Evolutionary conservation across 1,140 invertebrate genomes (phyloP), one percentile per base, ranked within the genome.

Genomic region (Laodelphax striatellus): DNA sequence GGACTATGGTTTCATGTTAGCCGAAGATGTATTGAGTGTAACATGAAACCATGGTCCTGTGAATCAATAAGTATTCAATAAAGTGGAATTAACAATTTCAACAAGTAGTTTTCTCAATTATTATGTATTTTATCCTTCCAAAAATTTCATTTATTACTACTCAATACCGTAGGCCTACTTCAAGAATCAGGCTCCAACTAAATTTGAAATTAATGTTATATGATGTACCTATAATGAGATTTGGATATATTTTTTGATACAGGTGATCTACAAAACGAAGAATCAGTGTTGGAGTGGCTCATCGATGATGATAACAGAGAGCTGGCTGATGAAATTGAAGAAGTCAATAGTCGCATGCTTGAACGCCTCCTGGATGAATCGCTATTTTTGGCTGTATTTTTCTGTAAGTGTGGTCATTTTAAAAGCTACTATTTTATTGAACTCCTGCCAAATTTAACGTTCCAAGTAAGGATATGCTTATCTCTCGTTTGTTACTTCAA

Each of bases 251-350:
- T 28, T 28, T 28, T 28, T 6, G 24, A 4, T 59, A 19, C 56
- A 84, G 91, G 91, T 38, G 92, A 95, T 75, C 73, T 95, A 17
- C 89, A 93, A 75, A 92, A 92, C 70, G 90, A 93, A 76, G 86
- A 92, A 65, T 90, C 88, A 0, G 88, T 94, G 10, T 74, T 94
- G 41, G 92, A 96, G 74, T 96, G 92, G 92, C 73, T 96, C 0
- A 88, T 91, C 61, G 92, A 95, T 72, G 92, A 95, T 72, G 92
- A 95, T 62, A 95, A 94, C 73, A 80, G 93, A 14, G 92, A 95
- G 77, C 70, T 95, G 61, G 90, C 90, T 13, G 92, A 95, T 76
- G 92, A 95, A 78, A 97, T 96, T 67, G 92, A 95, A 76, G 86
- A 87, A 50, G 90, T 95, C 1, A 95, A 95, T 71, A 84, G 85